Conservation (phyloP, 2,113 vertebrate species). For the Menidia beryllina region DNA sequence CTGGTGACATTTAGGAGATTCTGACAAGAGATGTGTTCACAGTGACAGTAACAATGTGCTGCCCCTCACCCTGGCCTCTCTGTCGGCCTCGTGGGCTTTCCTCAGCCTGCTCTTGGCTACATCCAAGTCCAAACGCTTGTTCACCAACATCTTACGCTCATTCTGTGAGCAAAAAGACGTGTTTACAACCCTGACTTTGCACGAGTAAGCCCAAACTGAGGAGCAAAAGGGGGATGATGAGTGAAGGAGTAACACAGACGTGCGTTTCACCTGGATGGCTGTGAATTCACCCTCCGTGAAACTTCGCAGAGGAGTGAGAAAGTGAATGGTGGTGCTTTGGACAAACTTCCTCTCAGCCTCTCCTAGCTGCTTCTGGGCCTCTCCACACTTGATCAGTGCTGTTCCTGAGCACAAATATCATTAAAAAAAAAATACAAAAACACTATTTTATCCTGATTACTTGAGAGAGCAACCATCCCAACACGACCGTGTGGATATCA, state of each 20-base stretch:
- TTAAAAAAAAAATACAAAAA: background rate
- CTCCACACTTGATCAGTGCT: conserved; percentile 91
- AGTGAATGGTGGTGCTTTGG: conserved; percentile 91
- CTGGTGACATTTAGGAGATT: background rate
- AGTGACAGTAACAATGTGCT: too few species aligned
- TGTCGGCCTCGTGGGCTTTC: conserved; percentile 71
- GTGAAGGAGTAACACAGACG: background rate
- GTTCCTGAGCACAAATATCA: conserved; percentile 82
- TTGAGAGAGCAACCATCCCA: background rate
- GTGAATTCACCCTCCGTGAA: conserved; percentile 92
- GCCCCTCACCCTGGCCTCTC: conserved; percentile 67
- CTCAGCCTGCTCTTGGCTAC: conserved; percentile 68
- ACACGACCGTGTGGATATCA: background rate
- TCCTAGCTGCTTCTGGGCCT: conserved; percentile 90
- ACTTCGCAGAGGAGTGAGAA: conserved; percentile 90
- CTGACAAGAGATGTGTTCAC: too few species aligned
- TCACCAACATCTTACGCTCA: conserved; percentile 72
- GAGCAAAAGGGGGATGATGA: background rate
- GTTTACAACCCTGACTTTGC: background rate
- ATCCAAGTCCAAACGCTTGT: conserved; percentile 79
- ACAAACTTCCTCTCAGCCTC: conserved; percentile 89
- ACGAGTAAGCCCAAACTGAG: rapidly evolving
- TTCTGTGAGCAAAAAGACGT: conserved; percentile 45
- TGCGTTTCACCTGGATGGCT: conserved; percentile 87
- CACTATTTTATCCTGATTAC: background rate